Conservation (phyloP, 2,797 vertebrate species). For the Pteronotus mesoamericanus region DNA sequence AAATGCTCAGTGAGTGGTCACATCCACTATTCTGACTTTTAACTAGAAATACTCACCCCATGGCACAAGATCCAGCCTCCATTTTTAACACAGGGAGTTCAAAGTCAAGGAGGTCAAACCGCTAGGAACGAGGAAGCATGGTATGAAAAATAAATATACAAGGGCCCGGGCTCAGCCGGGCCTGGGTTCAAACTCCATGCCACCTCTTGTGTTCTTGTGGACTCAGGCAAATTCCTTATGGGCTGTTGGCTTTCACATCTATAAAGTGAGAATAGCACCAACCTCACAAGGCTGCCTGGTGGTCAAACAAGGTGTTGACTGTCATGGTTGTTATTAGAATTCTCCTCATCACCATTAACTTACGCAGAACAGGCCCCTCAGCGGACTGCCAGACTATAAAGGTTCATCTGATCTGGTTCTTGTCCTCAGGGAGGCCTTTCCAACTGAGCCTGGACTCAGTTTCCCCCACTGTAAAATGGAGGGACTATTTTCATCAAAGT, state of each 20-base stretch:
- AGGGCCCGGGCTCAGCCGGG: not conserved
- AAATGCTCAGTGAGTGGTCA: too few species aligned
- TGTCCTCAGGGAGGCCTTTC: fast-evolving
- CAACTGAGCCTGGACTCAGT: not conserved
- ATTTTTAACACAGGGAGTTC: not conserved
- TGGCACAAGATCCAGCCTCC: fast-evolving
- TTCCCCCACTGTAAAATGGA: fast-evolving
- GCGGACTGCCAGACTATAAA: not conserved
- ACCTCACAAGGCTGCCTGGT: not conserved
- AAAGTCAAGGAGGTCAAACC: not conserved
- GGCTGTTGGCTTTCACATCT: not conserved
- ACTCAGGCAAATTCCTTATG: fast-evolving
- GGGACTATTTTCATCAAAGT: not conserved
- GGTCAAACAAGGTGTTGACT: not conserved
- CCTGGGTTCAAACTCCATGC: not conserved
- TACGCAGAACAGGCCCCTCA: not conserved
- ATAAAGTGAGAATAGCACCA: not conserved
- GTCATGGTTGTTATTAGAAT: not conserved
- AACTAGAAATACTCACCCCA: not conserved
- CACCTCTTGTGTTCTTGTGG: not conserved
- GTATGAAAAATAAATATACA: not conserved
- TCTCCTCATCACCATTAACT: not conserved
- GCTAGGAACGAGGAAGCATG: fast-evolving
- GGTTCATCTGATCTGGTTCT: not conserved
- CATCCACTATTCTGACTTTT: not conserved